Evolutionary conservation across 2,797 vertebrate species (phyloP).

Genomic region (Lacerta agilis): DNA sequence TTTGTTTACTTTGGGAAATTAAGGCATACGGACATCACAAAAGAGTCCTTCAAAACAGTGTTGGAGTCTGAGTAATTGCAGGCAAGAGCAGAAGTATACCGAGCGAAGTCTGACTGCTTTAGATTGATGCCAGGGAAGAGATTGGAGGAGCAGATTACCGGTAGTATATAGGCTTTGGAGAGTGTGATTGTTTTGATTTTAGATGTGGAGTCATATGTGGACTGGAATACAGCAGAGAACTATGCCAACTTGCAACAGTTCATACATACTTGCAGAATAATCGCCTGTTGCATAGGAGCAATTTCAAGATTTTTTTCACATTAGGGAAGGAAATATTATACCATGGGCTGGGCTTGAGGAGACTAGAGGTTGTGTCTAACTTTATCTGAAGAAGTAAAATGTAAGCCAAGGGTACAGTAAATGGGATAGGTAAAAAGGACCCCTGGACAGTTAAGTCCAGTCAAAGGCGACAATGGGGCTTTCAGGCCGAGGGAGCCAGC

Average conservation of each 20-base stretch:
- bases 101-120: neutral
- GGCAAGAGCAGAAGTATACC: neutral
- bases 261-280: neutral
- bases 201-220: neutral
- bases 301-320: neutral
- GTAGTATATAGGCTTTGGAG: neutral
- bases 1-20: constrained; percentile 39
- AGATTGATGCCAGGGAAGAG: neutral
- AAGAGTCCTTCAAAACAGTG: neutral
- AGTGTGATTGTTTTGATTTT: neutral
- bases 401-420: neutral
- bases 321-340: neutral
- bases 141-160: neutral
- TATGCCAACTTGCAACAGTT: neutral
- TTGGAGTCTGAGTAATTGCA: neutral
- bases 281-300: neutral
- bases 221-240: neutral
- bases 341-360: neutral
- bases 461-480: no score
- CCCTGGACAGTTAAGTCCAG: no score
- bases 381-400: neutral
- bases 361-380: neutral
- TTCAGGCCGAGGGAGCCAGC: no score
- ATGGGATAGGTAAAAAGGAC: neutral
- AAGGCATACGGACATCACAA: constrained; percentile 1